Evolutionary conservation across 2,888 invertebrate species (phyloP).

Genomic region (Torymus aiolomorphi): DNA sequence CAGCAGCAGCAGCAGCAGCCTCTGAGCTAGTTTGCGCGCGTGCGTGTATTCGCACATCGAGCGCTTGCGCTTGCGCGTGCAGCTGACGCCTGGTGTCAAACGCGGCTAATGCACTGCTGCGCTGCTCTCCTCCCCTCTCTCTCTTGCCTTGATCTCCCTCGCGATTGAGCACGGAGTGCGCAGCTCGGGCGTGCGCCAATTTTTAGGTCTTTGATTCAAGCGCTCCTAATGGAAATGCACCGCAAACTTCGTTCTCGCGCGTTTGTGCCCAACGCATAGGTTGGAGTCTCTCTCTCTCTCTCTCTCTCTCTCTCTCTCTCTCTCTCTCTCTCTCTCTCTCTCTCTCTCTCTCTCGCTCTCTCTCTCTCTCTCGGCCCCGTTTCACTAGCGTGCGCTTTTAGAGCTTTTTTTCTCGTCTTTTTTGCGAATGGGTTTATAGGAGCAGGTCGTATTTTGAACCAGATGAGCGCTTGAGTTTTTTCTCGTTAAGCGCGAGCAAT

Average conservation of each 20-base stretch:
- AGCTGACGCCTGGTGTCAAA: conserved; percentile 73
- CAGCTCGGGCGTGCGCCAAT: conserved; percentile 61
- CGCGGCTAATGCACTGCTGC: conserved; percentile 70
- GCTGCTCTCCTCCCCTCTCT: conserved; percentile 59
- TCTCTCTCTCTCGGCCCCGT: too few relatives aligned
- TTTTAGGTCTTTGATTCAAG: conserved; percentile 72
- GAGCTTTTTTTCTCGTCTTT: background rate
- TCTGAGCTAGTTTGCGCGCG: background rate
- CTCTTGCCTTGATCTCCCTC: conserved; percentile 49
- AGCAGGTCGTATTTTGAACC: background rate
- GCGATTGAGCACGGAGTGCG: too few relatives aligned
- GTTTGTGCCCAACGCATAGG: background rate
- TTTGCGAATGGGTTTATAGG: background rate
- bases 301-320: too few relatives aligned
- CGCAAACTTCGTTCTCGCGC: conserved; percentile 66
- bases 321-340: too few relatives aligned
- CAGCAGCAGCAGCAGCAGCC: too few relatives aligned
- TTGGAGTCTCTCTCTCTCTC: too few relatives aligned
- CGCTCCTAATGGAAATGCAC: conserved; percentile 69
- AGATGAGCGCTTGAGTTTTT: conserved; percentile 1
- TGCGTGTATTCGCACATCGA: background rate
- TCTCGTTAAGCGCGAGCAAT: background rate
- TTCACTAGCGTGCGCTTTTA: background rate
- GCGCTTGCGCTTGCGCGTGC: conserved; percentile 54
- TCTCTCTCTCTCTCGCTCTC: too few relatives aligned